Conservation (phyloP, 2,888 invertebrate species). For the Protonemura montana region DNA sequence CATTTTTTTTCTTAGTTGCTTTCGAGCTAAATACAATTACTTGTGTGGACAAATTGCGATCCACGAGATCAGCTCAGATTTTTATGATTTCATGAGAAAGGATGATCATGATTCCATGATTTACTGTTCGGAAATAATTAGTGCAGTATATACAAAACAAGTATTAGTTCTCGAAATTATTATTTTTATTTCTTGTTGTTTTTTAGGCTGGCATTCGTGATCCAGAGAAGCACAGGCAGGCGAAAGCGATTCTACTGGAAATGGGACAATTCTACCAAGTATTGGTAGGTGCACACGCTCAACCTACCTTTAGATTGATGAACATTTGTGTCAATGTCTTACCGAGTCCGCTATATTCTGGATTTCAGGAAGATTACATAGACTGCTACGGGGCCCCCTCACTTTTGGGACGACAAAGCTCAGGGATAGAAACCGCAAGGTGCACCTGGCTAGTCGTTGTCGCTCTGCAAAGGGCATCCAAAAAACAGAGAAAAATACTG, state of each 20-base stretch:
- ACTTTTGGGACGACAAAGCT: slow-evolving; percentile 43
- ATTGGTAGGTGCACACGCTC: slow-evolving; percentile 59
- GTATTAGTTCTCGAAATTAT: too few relatives aligned
- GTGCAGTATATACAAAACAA: too few relatives aligned
- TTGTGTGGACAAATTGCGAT: too few relatives aligned
- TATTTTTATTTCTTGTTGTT: too few relatives aligned
- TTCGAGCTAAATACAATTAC: slow-evolving; percentile 18
- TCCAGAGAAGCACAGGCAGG: slow-evolving; percentile 57
- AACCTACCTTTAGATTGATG: too few relatives aligned
- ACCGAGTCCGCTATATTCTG: not conserved
- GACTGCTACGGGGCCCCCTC: slow-evolving; percentile 47
- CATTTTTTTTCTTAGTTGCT: not conserved
- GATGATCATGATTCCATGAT: too few relatives aligned
- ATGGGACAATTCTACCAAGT: slow-evolving; percentile 68
- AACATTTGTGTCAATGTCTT: not conserved
- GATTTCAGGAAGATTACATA: slow-evolving; percentile 47
- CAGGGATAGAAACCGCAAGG: slow-evolving; percentile 48
- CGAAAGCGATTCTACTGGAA: slow-evolving; percentile 60
- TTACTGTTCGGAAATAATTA: too few relatives aligned
- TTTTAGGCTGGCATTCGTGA: slow-evolving; percentile 60
- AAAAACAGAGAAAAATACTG: slow-evolving; percentile 44
- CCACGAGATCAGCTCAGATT: too few relatives aligned
- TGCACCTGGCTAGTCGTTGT: slow-evolving; percentile 50
- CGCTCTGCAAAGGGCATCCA: slow-evolving; percentile 49
- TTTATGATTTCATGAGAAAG: too few relatives aligned